Evolutionary conservation across 2,888 invertebrate genomes (phyloP), one percentile per base, ranked within the genome.

Genomic region (Eugnorisma glareosa): DNA sequence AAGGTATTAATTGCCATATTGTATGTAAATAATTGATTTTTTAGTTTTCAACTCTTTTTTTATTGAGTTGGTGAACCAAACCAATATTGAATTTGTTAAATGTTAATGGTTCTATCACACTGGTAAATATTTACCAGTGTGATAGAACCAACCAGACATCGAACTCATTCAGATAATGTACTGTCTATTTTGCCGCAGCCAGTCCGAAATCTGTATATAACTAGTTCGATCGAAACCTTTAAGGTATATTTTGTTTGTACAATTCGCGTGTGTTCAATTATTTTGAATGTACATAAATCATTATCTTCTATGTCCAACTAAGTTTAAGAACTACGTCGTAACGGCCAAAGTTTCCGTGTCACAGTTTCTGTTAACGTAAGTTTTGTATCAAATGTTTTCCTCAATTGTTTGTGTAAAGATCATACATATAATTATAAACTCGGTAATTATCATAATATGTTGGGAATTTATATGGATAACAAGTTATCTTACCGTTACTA

Each of bases 401-500:
- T 88, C 74, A 79, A 89, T 89, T 84, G 73, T 89, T 88, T 90
- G 79, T 88, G 89, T 89, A 91, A 88, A 89, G 88, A 88, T 75
- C 70, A 77, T 83, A 82, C 70, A 77, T 83, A 82, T 79, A 75
- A 88, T 88, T 90, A 90, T 89, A 86, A 88, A 85, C 84, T 88
- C 87, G 81, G 86, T 90, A 90, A 89, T 91, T 91, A 92, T 89
- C 84, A 86, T 91, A 91, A 90, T 92, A 89, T 92, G 93, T 94
- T 94, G 91, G 86, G 89, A 90, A 86, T 94, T 94, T 93, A 92
- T 94, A 91, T 92, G 91, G 91, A 92, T 92, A 93, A 93, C 90
- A 93, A 91, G 92, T 95, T 95, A 94, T 94, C 93, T 95, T 93
- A 96, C 94, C 93, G 94, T 96, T 96, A 95, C 92, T 95, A 95